phyloP scores from a whole-genome alignment of 2,797 vertebrate genomes.

The Gallinago stenura region DNA sequence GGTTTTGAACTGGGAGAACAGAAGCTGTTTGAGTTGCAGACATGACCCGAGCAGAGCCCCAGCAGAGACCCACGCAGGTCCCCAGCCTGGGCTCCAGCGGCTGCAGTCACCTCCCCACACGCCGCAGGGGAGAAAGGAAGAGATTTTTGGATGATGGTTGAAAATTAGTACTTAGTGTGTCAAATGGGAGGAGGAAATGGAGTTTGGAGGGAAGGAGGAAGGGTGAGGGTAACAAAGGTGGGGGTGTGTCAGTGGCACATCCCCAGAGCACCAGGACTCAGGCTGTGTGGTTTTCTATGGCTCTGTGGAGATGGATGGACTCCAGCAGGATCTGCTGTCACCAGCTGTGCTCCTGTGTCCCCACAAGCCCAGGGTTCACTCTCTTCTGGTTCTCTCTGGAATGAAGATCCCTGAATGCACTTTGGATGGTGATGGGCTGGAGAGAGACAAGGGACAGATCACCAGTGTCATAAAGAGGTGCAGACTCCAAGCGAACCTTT shows the following conservation, averaged over 20 bases:
- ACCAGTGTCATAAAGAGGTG: neutral
- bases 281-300: neutral
- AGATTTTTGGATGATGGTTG: neutral
- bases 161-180: neutral
- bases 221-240: neutral
- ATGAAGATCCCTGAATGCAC: neutral
- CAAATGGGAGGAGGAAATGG: neutral
- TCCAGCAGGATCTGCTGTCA: neutral
- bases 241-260: neutral
- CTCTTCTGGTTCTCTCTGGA: neutral
- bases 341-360: neutral
- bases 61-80: fast-evolving
- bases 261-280: neutral
- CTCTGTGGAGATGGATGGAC: fast-evolving
- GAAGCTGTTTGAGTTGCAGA: neutral
- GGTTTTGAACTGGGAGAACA: neutral
- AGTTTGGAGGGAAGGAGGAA: neutral
- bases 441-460: neutral
- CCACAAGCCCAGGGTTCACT: neutral
- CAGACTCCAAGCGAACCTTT: neutral
- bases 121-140: neutral
- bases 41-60: neutral
- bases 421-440: neutral
- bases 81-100: neutral
- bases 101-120: fast-evolving